Evolutionary conservation across 2,113 vertebrate genomes (phyloP).

Genomic region (Hippolais icterina): DNA sequence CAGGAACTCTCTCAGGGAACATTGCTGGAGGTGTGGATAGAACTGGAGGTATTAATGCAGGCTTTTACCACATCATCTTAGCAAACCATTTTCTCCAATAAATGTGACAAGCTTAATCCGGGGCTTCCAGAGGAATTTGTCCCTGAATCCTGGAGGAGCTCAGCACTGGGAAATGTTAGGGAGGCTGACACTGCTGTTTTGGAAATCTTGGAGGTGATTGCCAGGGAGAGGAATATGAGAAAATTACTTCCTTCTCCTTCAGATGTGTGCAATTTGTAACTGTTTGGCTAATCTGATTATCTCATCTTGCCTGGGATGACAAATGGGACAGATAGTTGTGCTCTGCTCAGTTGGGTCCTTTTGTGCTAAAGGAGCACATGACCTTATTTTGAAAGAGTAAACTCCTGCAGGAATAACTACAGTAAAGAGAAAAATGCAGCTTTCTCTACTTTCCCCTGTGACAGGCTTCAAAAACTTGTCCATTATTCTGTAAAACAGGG

Average conservation of each 20-base stretch:
- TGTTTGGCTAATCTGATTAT: background rate
- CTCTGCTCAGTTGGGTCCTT: background rate
- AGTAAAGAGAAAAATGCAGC: background rate
- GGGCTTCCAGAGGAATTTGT: background rate
- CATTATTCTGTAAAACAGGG: background rate
- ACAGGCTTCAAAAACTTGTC: background rate
- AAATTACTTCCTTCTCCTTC: slow-evolving; percentile 7
- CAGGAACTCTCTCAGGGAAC: background rate
- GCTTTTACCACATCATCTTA: background rate
- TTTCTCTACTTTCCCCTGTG: background rate
- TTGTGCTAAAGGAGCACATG: background rate
- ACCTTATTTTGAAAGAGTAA: background rate
- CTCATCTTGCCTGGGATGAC: background rate
- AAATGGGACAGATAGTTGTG: background rate
- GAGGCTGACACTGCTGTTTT: background rate
- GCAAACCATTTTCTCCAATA: background rate
- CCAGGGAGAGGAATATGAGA: background rate
- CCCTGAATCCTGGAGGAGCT: background rate
- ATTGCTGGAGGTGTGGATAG: background rate
- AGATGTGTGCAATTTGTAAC: background rate
- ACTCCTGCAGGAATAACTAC: background rate
- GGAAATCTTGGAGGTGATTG: background rate
- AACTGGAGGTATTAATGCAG: background rate
- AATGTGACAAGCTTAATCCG: background rate
- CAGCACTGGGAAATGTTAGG: background rate